Percentiles rank a stretch among this genome's conserved stretches.
Evolutionary conservation across 2,888 invertebrate species (phyloP).

Genomic region (Rotaria magnacalcarata): DNA sequence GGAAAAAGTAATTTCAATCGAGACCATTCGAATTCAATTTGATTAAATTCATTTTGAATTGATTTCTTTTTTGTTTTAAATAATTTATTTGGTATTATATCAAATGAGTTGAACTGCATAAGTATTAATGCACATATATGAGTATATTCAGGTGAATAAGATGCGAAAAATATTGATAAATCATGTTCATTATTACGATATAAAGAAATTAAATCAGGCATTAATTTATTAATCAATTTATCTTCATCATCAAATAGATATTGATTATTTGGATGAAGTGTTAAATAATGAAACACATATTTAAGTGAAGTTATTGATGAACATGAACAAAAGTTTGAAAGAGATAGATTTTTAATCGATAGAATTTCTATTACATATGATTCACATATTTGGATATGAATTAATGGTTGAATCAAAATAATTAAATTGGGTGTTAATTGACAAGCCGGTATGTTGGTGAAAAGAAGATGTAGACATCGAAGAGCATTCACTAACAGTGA

Average conservation of each 20-base stretch:
- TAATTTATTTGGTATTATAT: not conserved
- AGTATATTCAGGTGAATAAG: not conserved
- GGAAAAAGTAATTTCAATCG: not conserved
- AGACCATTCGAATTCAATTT: not conserved
- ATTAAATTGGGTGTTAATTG: not conserved
- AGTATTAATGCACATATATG: not conserved
- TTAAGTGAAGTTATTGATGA: not conserved
- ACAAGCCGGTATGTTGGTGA: not conserved
- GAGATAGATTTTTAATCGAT: not conserved
- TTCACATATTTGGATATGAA: not conserved
- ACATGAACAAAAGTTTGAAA: not conserved
- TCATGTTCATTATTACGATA: slow-evolving; percentile 16
- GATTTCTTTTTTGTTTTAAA: not conserved
- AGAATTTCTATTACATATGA: not conserved
- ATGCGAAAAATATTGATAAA: not conserved
- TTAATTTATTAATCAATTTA: not conserved
- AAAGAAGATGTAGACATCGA: not conserved
- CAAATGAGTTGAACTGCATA: not conserved
- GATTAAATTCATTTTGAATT: not conserved
- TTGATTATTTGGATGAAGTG: not conserved
- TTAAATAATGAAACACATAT: not conserved
- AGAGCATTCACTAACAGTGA: not conserved
- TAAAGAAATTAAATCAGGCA: not conserved
- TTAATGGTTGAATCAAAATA: not conserved
- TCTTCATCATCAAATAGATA: not conserved